These are phyloP conservation scores for Papilio glaucus DNA, from an alignment of 1,140 invertebrate species.

Conservation along the genomic window DNA sequence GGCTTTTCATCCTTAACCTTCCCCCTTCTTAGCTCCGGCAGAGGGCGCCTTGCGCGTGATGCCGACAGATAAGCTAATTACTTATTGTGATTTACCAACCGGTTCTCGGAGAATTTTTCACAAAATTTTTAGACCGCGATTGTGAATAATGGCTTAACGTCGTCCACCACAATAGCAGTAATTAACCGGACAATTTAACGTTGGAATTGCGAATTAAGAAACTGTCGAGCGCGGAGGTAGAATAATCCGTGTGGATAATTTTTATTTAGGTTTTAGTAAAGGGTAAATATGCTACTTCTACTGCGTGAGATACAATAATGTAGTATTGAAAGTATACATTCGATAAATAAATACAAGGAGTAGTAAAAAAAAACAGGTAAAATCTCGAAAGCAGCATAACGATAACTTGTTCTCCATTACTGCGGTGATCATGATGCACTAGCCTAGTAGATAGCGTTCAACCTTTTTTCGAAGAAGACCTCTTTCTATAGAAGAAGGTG, in stretches of 20 bases:
- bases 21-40: conserved; percentile 40
- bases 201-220: conserved; percentile 78
- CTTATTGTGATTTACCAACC: conserved; percentile 68
- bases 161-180: conserved; percentile 69
- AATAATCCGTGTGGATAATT: conserved; percentile 60
- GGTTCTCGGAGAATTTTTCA: conserved; percentile 60
- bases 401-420: too few relatives aligned
- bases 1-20: conserved; percentile 40
- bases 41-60: conserved; percentile 56
- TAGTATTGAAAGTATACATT: neutral
- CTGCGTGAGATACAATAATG: neutral
- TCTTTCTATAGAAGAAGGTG: too few relatives aligned
- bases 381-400: too few relatives aligned
- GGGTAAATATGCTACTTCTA: conserved; percentile 14
- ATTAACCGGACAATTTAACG: conserved; percentile 79
- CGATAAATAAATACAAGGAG: too few relatives aligned
- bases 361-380: too few relatives aligned
- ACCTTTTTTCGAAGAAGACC: too few relatives aligned
- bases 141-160: conserved; percentile 64
- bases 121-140: conserved; percentile 59
- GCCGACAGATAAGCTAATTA: conserved; percentile 73
- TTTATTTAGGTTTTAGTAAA: conserved; percentile 52
- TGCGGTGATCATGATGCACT: too few relatives aligned
- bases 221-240: conserved; percentile 65
- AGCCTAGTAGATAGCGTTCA: too few relatives aligned